A percentile compares a stretch with the other conserved stretches of the same genome.
Evolutionary conservation across 2,113 vertebrate genomes (phyloP).

Genomic region (Syngnathus typhle): DNA sequence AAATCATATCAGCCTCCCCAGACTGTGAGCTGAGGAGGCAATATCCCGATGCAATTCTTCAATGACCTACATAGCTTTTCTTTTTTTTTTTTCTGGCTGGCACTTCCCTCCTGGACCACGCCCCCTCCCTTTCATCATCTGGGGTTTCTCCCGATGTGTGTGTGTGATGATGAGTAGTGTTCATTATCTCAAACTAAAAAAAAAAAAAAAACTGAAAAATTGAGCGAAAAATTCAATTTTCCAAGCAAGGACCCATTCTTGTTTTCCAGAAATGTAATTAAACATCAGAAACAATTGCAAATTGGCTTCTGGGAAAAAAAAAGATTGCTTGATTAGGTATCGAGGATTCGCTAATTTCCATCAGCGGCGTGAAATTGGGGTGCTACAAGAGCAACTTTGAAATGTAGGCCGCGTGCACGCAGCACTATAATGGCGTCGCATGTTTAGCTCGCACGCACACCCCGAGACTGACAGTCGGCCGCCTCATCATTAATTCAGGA

Average conservation of each 20-base stretch:
- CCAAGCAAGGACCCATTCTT: conserved; percentile 3
- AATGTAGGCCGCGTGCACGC: conserved; percentile 10
- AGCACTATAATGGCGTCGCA: conserved; percentile 46
- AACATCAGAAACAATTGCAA: conserved; percentile 48
- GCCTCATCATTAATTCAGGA: conserved; percentile 72
- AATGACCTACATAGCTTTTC: conserved; percentile 67
- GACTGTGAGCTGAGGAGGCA: conserved; percentile 61
- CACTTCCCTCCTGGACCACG: conserved; percentile 36
- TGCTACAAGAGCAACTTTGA: conserved; percentile 35
- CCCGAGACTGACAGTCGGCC: conserved; percentile 56
- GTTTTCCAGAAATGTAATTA: conserved; percentile 59
- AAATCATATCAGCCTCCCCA: conserved; percentile 68
- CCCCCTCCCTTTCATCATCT: conserved; percentile 36
- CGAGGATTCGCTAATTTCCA: conserved; percentile 57
- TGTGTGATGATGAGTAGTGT: conserved; percentile 57
- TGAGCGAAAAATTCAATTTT: conserved; percentile 21
- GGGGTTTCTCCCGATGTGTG: conserved; percentile 41
- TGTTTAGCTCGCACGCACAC: conserved; percentile 44
- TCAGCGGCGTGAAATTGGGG: conserved; percentile 59
- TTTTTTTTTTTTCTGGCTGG: conserved; percentile 43
- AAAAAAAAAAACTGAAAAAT: conserved; percentile 1
- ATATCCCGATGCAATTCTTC: conserved; percentile 66
- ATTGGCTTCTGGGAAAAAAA: conserved; percentile 45
- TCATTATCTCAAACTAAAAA: conserved; percentile 41
- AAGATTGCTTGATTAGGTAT: conserved; percentile 58